A percentile compares a stretch with the other conserved stretches of the same genome.
phyloP scores from a whole-genome alignment of 2,888 invertebrate species.

The Phyllotreta striolata region DNA sequence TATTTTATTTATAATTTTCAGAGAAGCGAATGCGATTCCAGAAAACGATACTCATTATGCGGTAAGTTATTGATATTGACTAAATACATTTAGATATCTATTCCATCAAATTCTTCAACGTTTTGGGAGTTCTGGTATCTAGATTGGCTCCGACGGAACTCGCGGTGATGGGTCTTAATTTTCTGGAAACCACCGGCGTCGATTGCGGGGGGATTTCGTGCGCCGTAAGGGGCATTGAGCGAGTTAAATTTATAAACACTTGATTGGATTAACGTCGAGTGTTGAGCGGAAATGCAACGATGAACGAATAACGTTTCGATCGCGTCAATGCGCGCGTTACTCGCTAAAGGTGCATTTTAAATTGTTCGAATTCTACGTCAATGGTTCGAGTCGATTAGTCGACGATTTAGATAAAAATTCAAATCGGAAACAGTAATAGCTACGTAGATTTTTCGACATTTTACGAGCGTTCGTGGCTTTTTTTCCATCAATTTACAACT shows the following conservation, averaged over 20 bases:
- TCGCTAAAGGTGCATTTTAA: neutral
- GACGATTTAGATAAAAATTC: slow-evolving; percentile 1
- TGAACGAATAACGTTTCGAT: no score
- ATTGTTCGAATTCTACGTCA: neutral
- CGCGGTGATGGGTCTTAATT: neutral
- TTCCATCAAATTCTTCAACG: slow-evolving; percentile 13
- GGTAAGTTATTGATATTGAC: slow-evolving; percentile 42
- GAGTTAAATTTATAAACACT: no score
- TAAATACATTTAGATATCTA: slow-evolving; percentile 37
- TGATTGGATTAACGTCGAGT: no score
- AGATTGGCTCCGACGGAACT: slow-evolving; percentile 2
- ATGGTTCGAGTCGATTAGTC: slow-evolving; percentile 4
- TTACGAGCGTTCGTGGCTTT: slow-evolving; percentile 32
- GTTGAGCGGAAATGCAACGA: no score
- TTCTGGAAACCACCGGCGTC: neutral
- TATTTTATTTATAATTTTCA: no score
- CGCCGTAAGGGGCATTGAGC: no score
- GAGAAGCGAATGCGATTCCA: slow-evolving; percentile 22
- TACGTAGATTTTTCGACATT: slow-evolving; percentile 33
- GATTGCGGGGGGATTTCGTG: no score
- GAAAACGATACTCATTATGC: slow-evolving; percentile 38
- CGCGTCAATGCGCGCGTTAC: neutral
- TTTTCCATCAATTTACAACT: slow-evolving; percentile 9
- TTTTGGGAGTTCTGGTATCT: slow-evolving; percentile 9
- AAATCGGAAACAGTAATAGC: slow-evolving; percentile 40